These are phyloP conservation scores for Saccopteryx bilineata DNA, from an alignment of 2,113 vertebrate species.

Conservation along the genomic window DNA sequence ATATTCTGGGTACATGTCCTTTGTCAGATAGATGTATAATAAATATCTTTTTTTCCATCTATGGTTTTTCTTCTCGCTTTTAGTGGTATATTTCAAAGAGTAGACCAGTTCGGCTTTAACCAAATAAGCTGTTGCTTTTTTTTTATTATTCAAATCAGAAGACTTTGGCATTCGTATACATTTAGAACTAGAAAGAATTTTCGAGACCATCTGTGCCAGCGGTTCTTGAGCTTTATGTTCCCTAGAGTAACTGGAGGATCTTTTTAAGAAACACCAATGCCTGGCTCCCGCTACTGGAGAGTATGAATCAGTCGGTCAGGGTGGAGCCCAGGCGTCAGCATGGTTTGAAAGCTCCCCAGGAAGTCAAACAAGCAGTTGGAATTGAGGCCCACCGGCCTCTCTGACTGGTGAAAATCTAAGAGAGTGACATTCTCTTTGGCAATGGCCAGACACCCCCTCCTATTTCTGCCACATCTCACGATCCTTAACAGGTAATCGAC, in stretches of 20 bases:
- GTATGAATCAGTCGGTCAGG: neutral
- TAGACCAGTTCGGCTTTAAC: neutral
- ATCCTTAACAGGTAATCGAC: neutral
- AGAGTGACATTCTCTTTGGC: neutral
- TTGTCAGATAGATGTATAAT: neutral
- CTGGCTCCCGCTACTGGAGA: neutral
- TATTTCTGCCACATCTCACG: too few species aligned
- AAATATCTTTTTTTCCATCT: neutral
- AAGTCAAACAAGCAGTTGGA: neutral
- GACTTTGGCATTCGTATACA: neutral
- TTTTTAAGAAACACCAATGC: neutral
- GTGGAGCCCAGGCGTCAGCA: neutral
- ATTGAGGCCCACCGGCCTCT: neutral
- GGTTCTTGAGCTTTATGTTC: neutral
- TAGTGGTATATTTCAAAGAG: neutral
- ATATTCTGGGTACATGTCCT: neutral
- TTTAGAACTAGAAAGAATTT: neutral
- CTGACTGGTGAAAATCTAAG: neutral
- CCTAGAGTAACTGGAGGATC: neutral
- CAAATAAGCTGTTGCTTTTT: neutral
- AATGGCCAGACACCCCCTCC: neutral
- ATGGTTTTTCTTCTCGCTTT: neutral
- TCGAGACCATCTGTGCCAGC: neutral
- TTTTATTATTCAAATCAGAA: neutral
- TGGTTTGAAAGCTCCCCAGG: neutral